phyloP scores from a whole-genome alignment of 2,113 vertebrate genomes.

The Castor canadensis region DNA sequence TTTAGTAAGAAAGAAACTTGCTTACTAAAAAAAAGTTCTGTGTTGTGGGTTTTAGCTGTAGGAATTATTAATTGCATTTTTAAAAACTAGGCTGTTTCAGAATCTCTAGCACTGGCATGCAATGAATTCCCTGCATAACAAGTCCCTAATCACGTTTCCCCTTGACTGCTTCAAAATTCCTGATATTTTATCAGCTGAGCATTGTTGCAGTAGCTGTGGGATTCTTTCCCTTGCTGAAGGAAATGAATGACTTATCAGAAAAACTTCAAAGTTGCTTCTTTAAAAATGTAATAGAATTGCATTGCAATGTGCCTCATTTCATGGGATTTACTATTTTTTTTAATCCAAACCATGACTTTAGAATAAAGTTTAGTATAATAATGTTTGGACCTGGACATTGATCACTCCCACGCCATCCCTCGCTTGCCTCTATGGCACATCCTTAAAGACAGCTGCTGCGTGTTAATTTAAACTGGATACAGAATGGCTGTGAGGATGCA shows the following conservation, averaged over 20 bases:
- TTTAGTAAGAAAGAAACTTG: not conserved
- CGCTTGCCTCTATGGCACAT: rapidly evolving
- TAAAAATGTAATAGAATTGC: not conserved
- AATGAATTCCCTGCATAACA: not conserved
- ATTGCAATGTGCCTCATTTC: not conserved
- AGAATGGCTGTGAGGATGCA: not conserved
- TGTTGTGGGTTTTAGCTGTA: not conserved
- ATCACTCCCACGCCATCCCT: not conserved
- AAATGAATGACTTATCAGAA: not conserved
- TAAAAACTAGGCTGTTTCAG: not conserved
- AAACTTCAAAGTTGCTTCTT: not conserved
- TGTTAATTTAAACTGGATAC: rapidly evolving
- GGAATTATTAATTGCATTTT: not conserved
- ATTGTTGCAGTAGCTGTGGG: not conserved
- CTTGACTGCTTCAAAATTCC: not conserved
- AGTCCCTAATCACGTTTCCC: not conserved
- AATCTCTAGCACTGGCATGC: too few relatives aligned
- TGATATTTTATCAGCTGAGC: not conserved
- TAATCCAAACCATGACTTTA: too few relatives aligned
- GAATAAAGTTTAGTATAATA: too few relatives aligned
- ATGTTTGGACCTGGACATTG: not conserved
- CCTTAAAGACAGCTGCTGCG: not conserved
- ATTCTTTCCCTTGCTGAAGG: not conserved
- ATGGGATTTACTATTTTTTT: not conserved
- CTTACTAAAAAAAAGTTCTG: not conserved